Evolutionary conservation across 2,797 vertebrate genomes (phyloP).

Genomic region (Onychomys leucogaster): DNA sequence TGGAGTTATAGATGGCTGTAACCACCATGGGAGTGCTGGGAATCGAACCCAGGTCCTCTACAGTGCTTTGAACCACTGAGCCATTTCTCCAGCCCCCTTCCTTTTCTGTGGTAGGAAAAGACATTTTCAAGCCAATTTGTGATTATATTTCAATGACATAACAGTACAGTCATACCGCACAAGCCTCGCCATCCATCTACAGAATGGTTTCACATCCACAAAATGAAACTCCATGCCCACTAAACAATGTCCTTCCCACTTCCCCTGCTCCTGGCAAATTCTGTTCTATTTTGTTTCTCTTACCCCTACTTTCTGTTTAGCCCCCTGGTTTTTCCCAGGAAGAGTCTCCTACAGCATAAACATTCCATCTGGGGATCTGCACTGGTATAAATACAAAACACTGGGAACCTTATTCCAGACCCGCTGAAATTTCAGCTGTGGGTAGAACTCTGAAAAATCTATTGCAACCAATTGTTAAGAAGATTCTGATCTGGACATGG

Average conservation of each 20-base stretch:
- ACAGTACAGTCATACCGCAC: not conserved
- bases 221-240: not conserved
- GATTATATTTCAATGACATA: not conserved
- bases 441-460: not conserved
- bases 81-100: not conserved
- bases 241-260: not conserved
- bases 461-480: not conserved
- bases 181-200: not conserved
- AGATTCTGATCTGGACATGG: not conserved
- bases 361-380: not conserved
- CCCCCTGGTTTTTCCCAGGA: not conserved
- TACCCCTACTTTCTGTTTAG: not conserved
- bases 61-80: not conserved
- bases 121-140: not conserved
- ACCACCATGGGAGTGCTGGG: too few relatives aligned
- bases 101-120: not conserved
- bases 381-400: not conserved
- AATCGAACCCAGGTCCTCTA: not conserved
- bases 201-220: not conserved
- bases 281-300: not conserved
- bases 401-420: not conserved
- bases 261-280: not conserved
- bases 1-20: not conserved
- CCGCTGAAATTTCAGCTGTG: not conserved
- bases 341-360: not conserved